A percentile compares a stretch with the other conserved stretches of the same genome.
These are phyloP conservation scores for Drosophila ambigua DNA, from an alignment of 1,140 invertebrate genomes.

Conservation along the genomic window DNA sequence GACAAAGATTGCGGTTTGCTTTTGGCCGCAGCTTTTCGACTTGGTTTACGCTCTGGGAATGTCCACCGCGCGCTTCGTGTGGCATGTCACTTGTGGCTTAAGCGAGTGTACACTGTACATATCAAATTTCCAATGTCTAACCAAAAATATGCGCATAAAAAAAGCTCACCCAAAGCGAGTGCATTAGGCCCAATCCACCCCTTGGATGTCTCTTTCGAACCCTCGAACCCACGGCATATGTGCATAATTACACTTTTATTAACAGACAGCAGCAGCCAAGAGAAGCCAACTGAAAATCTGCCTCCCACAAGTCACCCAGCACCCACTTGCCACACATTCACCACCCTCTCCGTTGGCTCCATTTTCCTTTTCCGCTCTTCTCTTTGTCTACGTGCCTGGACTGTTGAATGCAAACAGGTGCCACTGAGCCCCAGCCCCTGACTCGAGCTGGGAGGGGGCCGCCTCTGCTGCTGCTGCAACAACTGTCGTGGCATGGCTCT, in stretches of 20 bases:
- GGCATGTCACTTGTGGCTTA: slow-evolving; percentile 47
- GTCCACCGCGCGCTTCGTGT: slow-evolving; percentile 20
- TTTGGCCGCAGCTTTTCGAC: slow-evolving; percentile 1
- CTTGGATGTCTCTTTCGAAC: too few species aligned
- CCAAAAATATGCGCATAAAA: slow-evolving; percentile 67
- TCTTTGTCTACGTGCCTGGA: slow-evolving; percentile 60
- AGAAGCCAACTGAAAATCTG: slow-evolving; percentile 61
- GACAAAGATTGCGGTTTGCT: slow-evolving; percentile 16
- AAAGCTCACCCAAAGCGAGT: slow-evolving; percentile 1
- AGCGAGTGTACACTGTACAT: slow-evolving; percentile 12
- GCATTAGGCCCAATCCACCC: slow-evolving; percentile 3
- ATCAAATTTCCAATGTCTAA: slow-evolving; percentile 66
- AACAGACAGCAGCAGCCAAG: slow-evolving; percentile 44
- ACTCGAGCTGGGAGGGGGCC: background rate
- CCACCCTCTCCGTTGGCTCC: slow-evolving; percentile 17
- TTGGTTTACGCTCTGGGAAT: slow-evolving; percentile 24
- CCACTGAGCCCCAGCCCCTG: slow-evolving; percentile 11
- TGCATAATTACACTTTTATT: slow-evolving; percentile 80
- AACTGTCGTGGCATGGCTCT: slow-evolving; percentile 21
- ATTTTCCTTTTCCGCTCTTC: background rate
- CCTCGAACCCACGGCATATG: slow-evolving; percentile 34
- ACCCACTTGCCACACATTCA: background rate
- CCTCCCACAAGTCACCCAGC: slow-evolving; percentile 34
- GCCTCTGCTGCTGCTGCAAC: slow-evolving; percentile 15
- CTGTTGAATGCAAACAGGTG: slow-evolving; percentile 78